phyloP scores from a whole-genome alignment of 1,140 invertebrate species.

The Procambarus clarkii region DNA sequence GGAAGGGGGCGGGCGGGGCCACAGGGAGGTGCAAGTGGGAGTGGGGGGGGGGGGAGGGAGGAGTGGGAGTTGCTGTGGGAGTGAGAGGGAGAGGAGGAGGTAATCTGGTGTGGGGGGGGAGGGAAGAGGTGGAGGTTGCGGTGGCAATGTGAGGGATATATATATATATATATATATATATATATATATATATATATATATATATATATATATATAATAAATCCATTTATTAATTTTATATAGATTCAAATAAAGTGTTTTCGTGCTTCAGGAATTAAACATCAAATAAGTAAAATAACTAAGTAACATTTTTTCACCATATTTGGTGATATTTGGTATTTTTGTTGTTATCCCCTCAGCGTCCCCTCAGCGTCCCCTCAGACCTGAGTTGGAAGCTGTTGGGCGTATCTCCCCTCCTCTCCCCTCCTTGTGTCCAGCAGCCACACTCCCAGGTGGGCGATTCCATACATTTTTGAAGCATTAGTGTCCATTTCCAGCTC shows the following conservation, averaged over 20 bases:
- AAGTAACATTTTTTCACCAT: too few species aligned
- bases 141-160: neutral
- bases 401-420: neutral
- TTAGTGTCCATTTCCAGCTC: constrained; percentile 55
- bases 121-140: neutral
- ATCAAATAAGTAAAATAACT: too few species aligned
- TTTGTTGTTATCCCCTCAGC: too few species aligned
- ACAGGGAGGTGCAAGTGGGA: neutral
- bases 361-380: too few species aligned
- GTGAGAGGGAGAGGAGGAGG: too few species aligned
- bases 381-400: neutral
- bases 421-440: neutral
- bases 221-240: too few species aligned
- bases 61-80: neutral
- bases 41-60: neutral
- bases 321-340: too few species aligned
- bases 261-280: too few species aligned
- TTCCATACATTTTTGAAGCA: constrained; percentile 65
- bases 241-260: too few species aligned
- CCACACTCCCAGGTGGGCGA: constrained; percentile 40
- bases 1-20: neutral
- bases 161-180: too few species aligned
- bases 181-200: too few species aligned
- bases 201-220: too few species aligned
- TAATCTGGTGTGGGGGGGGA: neutral